Evolutionary conservation across 2,113 vertebrate genomes (phyloP).

Genomic region (Rallus limicola): DNA sequence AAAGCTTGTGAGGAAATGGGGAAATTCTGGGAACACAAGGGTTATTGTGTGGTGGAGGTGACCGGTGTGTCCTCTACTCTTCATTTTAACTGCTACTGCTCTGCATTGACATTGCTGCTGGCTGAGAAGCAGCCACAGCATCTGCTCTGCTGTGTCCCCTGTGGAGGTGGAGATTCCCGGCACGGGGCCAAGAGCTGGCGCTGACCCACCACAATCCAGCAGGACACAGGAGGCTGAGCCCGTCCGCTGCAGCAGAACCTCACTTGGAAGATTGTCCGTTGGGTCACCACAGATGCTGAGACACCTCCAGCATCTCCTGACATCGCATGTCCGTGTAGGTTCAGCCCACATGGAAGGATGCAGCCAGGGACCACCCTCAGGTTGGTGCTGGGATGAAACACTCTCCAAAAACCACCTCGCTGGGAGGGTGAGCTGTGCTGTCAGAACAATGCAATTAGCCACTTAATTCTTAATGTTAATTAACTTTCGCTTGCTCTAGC

Average conservation of each 20-base stretch:
- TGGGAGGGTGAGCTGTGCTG: neutral
- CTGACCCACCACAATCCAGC: neutral
- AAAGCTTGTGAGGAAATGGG: neutral
- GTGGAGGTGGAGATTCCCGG: neutral
- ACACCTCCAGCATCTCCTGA: neutral
- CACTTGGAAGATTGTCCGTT: neutral
- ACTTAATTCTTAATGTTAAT: slow-evolving; percentile 54
- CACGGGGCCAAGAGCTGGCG: neutral
- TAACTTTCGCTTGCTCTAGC: slow-evolving; percentile 27
- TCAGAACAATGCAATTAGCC: slow-evolving; percentile 46
- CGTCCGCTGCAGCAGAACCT: accelerated
- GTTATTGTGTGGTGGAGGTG: neutral
- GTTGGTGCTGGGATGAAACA: neutral
- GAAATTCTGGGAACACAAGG: neutral
- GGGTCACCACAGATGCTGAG: accelerated
- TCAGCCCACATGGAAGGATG: neutral
- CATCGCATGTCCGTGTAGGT: accelerated
- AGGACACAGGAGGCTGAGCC: neutral
- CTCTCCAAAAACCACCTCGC: neutral
- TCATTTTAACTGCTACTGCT: accelerated
- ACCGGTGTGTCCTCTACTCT: neutral
- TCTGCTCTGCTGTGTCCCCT: neutral
- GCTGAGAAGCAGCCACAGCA: neutral
- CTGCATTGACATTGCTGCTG: neutral
- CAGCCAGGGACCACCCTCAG: accelerated